Base-by-base conservation (phyloP, 2,113 vertebrate genomes). In the Thunnus maccoyii region DNA sequence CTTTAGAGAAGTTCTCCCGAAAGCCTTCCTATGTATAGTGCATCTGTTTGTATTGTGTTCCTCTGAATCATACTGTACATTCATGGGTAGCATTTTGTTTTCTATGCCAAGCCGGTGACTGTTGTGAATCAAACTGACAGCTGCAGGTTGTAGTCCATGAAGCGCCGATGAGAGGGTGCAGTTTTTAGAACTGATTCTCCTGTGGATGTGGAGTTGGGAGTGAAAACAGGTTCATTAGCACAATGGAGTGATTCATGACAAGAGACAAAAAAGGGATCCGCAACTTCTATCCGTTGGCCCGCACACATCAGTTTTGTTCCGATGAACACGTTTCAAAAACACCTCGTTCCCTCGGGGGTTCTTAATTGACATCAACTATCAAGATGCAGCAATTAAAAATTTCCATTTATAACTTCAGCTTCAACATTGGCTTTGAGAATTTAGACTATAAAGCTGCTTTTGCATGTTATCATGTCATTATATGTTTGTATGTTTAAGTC, bases 221-320 rank as follows among this genome's bases (percentile, higher is more conserved):
- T 22, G 58, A 80, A 73, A 88, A 84, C 82, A 58, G 65, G 82
- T 86, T 92, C 85, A 88, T 86, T 85, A 91, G 82, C 84, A 84
- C 69, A 50, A 54, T 30, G 77, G 58, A 72, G 76, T 36, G 2
- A 15, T 20, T 60, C 15, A 32, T 52, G 56, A 79, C 67, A 44
- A 60, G 41, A 56, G 15, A 80, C 15, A 50, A 41, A 72, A 73
- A 55, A 63, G 4, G 18, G 27, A 87, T 72, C 22, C 15, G 56
- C 16, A 22, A 36, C 76, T 32, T 66, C 55, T 41, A 54, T 66
- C 72, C 0, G 14, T 58, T 75, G 67, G 82, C 50, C 30, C 27
- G 11, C 70, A 32, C 3, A 7, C 20, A 3, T 81, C 68, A 17
- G 30, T 60, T 86, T 60, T 65, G 72, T 76, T 64, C 46, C 12